A percentile compares a stretch with the other conserved stretches of the same genome.
Evolutionary conservation across 2,113 vertebrate species (phyloP).

Genomic region (Heliornis fulica): DNA sequence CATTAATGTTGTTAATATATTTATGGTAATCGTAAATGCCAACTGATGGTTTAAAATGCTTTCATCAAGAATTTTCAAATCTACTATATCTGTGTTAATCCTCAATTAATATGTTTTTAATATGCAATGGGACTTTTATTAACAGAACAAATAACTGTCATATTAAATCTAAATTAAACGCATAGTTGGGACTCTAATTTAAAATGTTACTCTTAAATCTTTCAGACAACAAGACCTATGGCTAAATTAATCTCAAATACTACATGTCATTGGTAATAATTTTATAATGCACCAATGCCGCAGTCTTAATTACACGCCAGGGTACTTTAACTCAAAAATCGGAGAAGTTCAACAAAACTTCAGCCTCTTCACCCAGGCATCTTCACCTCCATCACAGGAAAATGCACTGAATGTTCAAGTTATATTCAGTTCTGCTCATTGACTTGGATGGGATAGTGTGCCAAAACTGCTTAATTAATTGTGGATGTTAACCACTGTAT

Average conservation of each 20-base stretch:
- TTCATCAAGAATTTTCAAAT: slow-evolving; percentile 25
- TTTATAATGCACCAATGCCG: not conserved
- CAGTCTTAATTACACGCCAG: not conserved
- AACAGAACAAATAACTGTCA: slow-evolving; percentile 46
- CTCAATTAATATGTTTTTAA: slow-evolving; percentile 50
- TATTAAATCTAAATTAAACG: slow-evolving; percentile 46
- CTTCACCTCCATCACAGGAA: not conserved
- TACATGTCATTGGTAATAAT: not conserved
- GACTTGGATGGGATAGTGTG: not conserved
- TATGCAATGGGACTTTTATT: slow-evolving; percentile 9
- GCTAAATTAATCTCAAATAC: slow-evolving; percentile 31
- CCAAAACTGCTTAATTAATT: not conserved
- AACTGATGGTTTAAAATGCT: not conserved
- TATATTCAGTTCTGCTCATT: not conserved
- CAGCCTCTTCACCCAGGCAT: not conserved
- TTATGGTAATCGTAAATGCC: not conserved
- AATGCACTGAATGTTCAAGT: not conserved
- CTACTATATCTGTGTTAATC: slow-evolving; percentile 26
- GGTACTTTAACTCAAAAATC: not conserved
- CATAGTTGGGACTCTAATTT: slow-evolving; percentile 11
- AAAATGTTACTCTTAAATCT: slow-evolving; percentile 25
- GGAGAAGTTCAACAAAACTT: not conserved
- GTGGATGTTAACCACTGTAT: not conserved
- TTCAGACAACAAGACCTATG: not conserved
- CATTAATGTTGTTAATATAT: not conserved